These are phyloP conservation scores for Macrotis lagotis DNA, from an alignment of 2,113 vertebrate genomes.

Conservation along the genomic window DNA sequence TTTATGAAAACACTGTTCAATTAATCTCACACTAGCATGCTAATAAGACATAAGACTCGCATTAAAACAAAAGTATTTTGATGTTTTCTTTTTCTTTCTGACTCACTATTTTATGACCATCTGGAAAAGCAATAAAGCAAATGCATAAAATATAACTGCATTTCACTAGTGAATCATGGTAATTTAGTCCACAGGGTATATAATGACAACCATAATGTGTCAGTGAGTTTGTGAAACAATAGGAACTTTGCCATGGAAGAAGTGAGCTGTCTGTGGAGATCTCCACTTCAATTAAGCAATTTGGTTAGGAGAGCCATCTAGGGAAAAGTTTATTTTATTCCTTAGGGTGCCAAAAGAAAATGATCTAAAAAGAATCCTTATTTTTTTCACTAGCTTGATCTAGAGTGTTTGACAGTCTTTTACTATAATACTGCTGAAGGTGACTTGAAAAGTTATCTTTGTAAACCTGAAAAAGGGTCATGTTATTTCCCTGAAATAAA, in stretches of 20 bases:
- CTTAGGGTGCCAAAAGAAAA: background rate
- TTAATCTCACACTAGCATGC: slow-evolving; percentile 44
- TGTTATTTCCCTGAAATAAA: background rate
- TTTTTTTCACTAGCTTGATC: background rate
- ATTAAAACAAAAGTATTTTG: background rate
- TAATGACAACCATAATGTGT: background rate
- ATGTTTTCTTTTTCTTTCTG: slow-evolving; percentile 59
- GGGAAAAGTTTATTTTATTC: background rate
- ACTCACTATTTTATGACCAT: slow-evolving; percentile 39
- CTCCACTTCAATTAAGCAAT: background rate
- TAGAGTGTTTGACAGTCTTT: background rate
- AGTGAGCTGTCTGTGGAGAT: background rate
- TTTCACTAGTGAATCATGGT: slow-evolving; percentile 21
- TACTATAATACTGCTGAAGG: background rate
- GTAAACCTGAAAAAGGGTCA: background rate
- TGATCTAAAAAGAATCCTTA: background rate
- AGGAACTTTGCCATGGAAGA: background rate
- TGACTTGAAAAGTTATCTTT: background rate
- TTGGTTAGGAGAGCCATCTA: background rate
- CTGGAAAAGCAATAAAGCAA: slow-evolving; percentile 38
- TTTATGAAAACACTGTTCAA: slow-evolving; percentile 31
- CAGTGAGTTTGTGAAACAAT: background rate
- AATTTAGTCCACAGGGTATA: background rate
- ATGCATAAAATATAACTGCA: slow-evolving; percentile 46
- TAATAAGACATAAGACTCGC: slow-evolving; percentile 41